phyloP scores from a whole-genome alignment of 2,797 vertebrate genomes.

The Thamnophis elegans region DNA sequence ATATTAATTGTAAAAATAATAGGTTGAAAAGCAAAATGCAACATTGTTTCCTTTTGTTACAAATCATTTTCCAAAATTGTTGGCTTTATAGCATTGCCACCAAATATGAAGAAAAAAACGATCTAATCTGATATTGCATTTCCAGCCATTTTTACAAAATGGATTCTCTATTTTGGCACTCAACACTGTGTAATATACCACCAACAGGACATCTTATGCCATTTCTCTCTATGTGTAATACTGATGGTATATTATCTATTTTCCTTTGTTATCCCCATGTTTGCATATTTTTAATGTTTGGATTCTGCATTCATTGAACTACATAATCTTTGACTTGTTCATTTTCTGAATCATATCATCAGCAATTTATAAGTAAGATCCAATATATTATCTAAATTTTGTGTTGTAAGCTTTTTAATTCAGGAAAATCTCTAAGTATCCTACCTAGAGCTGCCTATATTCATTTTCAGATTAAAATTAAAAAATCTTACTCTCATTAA shows the following conservation, averaged over 20 bases:
- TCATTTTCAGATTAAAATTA: not conserved
- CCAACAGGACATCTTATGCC: not conserved
- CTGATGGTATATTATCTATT: not conserved
- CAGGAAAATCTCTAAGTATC: not conserved
- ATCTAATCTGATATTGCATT: not conserved
- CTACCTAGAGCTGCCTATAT: not conserved
- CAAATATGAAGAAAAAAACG: not conserved
- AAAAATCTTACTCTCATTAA: not conserved
- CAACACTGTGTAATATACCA: not conserved
- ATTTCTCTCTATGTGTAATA: not conserved
- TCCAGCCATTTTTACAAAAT: not conserved
- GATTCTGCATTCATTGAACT: not conserved
- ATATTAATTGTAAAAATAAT: not conserved
- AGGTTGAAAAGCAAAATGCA: not conserved
- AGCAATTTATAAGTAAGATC: not conserved
- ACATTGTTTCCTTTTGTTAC: not conserved
- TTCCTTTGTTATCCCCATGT: not conserved
- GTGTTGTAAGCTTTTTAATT: not conserved
- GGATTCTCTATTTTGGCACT: not conserved
- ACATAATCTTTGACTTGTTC: not conserved
- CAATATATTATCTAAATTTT: not conserved
- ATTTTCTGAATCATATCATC: not conserved
- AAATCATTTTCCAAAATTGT: not conserved
- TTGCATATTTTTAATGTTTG: not conserved
- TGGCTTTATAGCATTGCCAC: not conserved